Evolutionary conservation across 2,113 vertebrate genomes (phyloP), one percentile per base, ranked within the genome.

Genomic region (Apaloderma vittatum): DNA sequence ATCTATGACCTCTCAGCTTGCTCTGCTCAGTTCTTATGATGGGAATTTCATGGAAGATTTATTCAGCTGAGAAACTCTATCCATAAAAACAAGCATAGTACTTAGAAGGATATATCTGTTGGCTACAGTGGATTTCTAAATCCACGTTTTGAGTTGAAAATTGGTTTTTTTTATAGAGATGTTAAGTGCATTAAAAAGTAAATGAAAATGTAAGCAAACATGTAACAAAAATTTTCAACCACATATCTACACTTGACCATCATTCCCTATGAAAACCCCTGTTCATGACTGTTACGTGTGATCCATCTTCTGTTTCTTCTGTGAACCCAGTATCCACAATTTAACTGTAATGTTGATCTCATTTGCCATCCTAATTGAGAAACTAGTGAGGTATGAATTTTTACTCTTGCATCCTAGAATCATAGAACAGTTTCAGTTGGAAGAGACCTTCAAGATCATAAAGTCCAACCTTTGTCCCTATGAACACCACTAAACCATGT

Each of bases 1-100:
- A 91, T 20, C 1, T 80, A 77, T 66, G 72, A 90, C n/a, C 52
- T 92, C 90, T 90, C 51, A 88, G 34, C n/a, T 86, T 94, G 63
- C 55, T 81, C 55, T 88, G 36, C 63, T 74, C 13, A 24, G 43
- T 74, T 15, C n/a, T 80, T 94, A 34, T 67, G 37, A 74, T 86
- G 83, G 24, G 75, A 71, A 29, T 84, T 72, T 93, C 32, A 32
- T 77, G 55, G 59, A 86, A 89, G 72, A 94, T 91, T 93, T 88
- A 84, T 88, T 73, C 43, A 88, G 45, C 62, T 79, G 82, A 79
- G 71, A 58, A 88, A 20, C 40, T 63, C 17, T 22, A 66, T 11
- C 11, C 67, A 18, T 40, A 55, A 88, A 77, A 88, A 20, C 11
- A 73, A 54, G 17, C 16, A 8, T 62, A 27, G 16, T 49, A 62